Conservation (phyloP, 2,113 vertebrate species). For the Marmota monax region DNA sequence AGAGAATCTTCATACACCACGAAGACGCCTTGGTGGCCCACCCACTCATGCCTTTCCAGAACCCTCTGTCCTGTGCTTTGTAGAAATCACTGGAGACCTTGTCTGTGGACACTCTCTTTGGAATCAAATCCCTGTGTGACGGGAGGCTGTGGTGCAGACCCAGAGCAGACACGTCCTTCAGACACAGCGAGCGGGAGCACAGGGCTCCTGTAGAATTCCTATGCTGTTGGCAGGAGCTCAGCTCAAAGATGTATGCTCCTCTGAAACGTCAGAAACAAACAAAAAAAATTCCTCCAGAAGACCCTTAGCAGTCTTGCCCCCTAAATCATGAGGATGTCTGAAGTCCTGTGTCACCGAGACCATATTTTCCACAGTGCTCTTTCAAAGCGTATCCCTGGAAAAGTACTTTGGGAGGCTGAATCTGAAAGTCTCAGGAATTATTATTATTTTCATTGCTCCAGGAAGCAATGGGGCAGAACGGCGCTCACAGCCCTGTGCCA, state of each 20-base stretch:
- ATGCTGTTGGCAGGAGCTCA: fast-evolving
- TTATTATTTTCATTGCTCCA: constrained; percentile 74
- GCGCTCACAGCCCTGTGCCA: neutral
- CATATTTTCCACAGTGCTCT: constrained; percentile 58
- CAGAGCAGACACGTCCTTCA: fast-evolving
- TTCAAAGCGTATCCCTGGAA: constrained; percentile 67
- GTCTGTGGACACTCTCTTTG: fast-evolving
- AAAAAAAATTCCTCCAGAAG: neutral
- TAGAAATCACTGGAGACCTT: fast-evolving
- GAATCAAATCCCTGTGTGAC: fast-evolving
- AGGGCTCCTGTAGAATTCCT: fast-evolving
- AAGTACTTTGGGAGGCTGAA: constrained; percentile 76
- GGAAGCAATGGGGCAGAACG: constrained; percentile 64
- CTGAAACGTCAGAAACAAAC: constrained; percentile 32
- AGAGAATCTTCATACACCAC: fast-evolving
- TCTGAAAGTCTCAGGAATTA: constrained; percentile 76
- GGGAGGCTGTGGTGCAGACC: neutral
- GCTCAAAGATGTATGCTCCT: constrained; percentile 2
- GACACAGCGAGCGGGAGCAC: fast-evolving
- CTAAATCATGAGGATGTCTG: constrained; percentile 72
- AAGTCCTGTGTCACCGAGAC: neutral
- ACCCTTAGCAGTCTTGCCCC: neutral
- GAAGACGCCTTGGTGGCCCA: fast-evolving
- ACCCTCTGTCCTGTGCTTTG: neutral
- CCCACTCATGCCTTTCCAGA: fast-evolving